Conservation (phyloP, 2,888 invertebrate species). For the Congeria kusceri region DNA sequence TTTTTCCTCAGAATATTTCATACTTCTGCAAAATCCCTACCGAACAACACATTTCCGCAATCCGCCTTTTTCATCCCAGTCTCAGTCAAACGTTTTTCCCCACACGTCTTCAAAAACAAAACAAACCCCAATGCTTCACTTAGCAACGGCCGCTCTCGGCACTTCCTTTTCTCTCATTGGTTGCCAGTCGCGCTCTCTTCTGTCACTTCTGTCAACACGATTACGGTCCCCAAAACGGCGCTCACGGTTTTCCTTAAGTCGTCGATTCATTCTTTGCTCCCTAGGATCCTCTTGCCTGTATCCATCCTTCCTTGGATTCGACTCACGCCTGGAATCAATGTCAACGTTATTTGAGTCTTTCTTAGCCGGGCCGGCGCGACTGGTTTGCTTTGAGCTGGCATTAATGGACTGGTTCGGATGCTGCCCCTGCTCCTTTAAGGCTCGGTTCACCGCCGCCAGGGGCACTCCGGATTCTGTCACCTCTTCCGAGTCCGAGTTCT, state of each 20-base stretch:
- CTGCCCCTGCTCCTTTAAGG: slow-evolving; percentile 50
- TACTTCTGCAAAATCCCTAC: too few species aligned
- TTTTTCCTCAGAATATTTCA: too few species aligned
- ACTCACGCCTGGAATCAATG: slow-evolving; percentile 35
- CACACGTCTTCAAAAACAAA: too few species aligned
- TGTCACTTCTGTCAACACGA: slow-evolving; percentile 16
- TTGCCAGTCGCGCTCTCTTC: slow-evolving; percentile 41
- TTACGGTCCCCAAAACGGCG: slow-evolving; percentile 35
- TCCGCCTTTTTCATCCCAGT: too few species aligned
- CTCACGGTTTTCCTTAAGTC: slow-evolving; percentile 61
- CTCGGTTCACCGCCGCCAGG: slow-evolving; percentile 37
- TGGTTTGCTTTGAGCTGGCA: slow-evolving; percentile 12
- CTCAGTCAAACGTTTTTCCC: too few species aligned
- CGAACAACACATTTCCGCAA: too few species aligned
- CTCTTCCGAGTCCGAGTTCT: slow-evolving; percentile 53
- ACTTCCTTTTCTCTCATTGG: slow-evolving; percentile 14
- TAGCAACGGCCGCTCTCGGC: slow-evolving; percentile 14
- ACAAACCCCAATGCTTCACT: slow-evolving; percentile 6
- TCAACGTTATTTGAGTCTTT: slow-evolving; percentile 55
- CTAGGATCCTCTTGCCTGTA: slow-evolving; percentile 51
- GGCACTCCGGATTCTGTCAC: slow-evolving; percentile 3
- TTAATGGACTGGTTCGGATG: slow-evolving; percentile 37
- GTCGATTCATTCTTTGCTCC: slow-evolving; percentile 56
- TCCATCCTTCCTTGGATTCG: slow-evolving; percentile 46
- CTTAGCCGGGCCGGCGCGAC: slow-evolving; percentile 40